Evolutionary conservation across 2,113 vertebrate genomes (phyloP), one percentile per base, ranked within the genome.

Genomic region (Ictalurus furcatus): DNA sequence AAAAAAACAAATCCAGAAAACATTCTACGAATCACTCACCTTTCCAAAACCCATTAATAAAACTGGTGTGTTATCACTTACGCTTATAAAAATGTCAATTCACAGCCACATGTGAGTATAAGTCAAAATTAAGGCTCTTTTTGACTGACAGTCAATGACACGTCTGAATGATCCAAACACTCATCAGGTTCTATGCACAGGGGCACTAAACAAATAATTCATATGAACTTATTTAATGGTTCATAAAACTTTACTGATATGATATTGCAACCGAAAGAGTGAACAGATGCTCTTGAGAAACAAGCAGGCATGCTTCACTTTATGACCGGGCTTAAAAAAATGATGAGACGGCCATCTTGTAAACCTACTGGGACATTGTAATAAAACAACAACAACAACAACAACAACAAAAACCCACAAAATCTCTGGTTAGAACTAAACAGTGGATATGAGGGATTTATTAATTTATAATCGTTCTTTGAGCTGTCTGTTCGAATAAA

Each of bases 221-320:
- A 89, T 71, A 89, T 89, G 48, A 85, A 89, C 88, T 61, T 89
- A 89, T 80, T 85, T 82, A 81, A 89, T 76, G 81, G 63, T 85
- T 85, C 85, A 85, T 85, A 87, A 81, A 89, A 84, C 56, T 91
- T 69, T 89, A 87, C 59, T 56, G 69, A 87, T 40, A 71, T 86
- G 76, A 88, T 88, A 85, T 80, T 89, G 88, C 84, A 78, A 88
- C 82, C 78, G 74, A 80, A 61, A 52, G 74, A 85, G 34, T n/a
- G 88, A 80, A 56, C 84, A 81, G 88, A 86, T 85, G 84, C 74
- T 69, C 88, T 81, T 40, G 59, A 89, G 63, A 85, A 84, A 76
- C 74, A 69, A 86, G 88, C 81, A 80, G 74, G 28, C 84, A 44
- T 58, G 73, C 73, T 85, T 30, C 4, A 56, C 81, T 89, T 89